These are phyloP conservation scores for Sebastes hopkinsi DNA, from an alignment of 2,797 vertebrate genomes.

Conservation along the genomic window DNA sequence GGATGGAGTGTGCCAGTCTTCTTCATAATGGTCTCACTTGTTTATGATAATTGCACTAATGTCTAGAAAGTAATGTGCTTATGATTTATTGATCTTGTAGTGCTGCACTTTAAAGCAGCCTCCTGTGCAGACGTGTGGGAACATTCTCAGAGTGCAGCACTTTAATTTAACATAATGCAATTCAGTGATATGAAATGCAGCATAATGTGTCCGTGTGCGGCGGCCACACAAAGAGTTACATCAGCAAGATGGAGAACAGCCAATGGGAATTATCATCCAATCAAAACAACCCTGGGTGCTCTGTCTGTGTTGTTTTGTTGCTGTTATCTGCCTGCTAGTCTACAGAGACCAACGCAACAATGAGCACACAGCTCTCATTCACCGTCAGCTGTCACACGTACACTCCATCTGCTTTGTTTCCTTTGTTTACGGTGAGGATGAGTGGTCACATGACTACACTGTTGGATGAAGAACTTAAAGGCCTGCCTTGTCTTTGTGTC, in stretches of 20 bases:
- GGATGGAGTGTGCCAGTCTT: neutral
- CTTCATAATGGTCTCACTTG: conserved; percentile 1
- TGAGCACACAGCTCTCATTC: neutral
- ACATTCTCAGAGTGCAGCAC: neutral
- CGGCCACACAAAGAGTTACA: conserved; percentile 1
- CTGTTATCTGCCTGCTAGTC: conserved; percentile 10
- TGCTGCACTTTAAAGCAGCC: neutral
- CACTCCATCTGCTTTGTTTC: conserved; percentile 10
- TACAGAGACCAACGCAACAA: neutral
- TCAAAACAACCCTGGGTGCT: neutral
- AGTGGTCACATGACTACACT: neutral
- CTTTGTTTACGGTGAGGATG: conserved; percentile 11
- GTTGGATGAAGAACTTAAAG: neutral
- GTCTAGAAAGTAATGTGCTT: conserved; percentile 17
- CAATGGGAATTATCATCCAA: conserved; percentile 20
- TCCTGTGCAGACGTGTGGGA: neutral
- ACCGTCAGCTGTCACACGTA: neutral
- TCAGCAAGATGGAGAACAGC: neutral
- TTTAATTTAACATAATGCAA: conserved; percentile 16
- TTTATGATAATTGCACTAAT: conserved; percentile 24
- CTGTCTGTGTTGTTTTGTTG: conserved; percentile 3
- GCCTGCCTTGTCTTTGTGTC: neutral
- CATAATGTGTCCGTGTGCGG: neutral
- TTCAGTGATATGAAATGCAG: conserved; percentile 7
- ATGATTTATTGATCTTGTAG: conserved; percentile 15